A percentile compares a stretch with the other conserved stretches of the same genome.
These are phyloP conservation scores for Pelobates cultripes DNA, from an alignment of 2,797 vertebrate genomes.

Conservation along the genomic window DNA sequence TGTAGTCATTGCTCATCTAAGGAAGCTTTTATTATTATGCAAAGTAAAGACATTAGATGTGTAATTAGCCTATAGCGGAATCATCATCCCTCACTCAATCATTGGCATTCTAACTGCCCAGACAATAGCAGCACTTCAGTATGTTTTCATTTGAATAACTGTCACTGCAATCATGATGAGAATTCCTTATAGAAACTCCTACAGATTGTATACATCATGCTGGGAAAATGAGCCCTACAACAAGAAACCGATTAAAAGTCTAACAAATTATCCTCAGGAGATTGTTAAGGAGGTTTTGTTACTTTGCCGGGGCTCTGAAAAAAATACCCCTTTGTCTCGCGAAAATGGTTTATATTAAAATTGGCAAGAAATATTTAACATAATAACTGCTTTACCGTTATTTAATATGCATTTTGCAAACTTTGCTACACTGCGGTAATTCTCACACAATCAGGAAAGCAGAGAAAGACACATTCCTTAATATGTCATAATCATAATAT, in stretches of 20 bases:
- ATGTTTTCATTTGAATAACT: conserved; percentile 70
- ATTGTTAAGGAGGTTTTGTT: conserved; percentile 66
- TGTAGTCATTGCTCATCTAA: conserved; percentile 66
- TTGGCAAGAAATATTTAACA: conserved; percentile 59
- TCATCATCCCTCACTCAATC: conserved; percentile 68
- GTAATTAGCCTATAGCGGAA: conserved; percentile 68
- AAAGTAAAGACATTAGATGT: conserved; percentile 71
- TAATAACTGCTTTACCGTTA: conserved; percentile 50
- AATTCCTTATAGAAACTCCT: conserved; percentile 71
- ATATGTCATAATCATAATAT: conserved; percentile 45
- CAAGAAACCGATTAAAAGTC: conserved; percentile 70
- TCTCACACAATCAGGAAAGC: conserved; percentile 15
- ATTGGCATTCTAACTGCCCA: conserved; percentile 66
- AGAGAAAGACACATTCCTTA: conserved; percentile 30
- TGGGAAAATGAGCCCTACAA: conserved; percentile 72
- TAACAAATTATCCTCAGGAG: conserved; percentile 71
- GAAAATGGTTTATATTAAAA: conserved; percentile 64
- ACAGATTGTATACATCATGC: conserved; percentile 68
- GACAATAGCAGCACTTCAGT: conserved; percentile 70
- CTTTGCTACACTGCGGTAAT: conserved; percentile 24
- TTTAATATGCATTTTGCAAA: conserved; percentile 40
- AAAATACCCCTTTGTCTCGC: conserved; percentile 65
- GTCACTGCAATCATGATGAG: conserved; percentile 66
- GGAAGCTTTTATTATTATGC: conserved; percentile 70
- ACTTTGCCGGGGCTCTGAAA: conserved; percentile 63